phyloP scores from a whole-genome alignment of 2,888 invertebrate species.

The Pelosia muscerda region DNA sequence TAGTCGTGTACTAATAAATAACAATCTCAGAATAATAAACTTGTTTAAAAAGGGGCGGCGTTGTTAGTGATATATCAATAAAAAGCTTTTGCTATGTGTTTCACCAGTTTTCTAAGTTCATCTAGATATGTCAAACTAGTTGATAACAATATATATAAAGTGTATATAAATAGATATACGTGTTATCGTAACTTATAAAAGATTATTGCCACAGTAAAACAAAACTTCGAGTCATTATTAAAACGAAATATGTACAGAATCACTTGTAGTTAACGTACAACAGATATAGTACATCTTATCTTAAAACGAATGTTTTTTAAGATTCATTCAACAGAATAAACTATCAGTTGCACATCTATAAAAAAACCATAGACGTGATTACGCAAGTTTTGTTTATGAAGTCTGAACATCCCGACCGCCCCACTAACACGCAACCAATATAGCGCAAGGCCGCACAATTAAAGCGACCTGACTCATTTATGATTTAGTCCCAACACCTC shows the following conservation, averaged over 20 bases:
- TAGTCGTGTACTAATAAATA: neutral
- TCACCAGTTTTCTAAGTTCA: slow-evolving; percentile 1
- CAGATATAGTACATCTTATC: neutral
- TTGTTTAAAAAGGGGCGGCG: neutral
- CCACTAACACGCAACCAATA: slow-evolving; percentile 81
- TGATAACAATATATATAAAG: neutral
- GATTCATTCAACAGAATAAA: neutral
- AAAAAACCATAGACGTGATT: slow-evolving; percentile 58
- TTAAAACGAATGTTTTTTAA: neutral
- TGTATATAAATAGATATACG: neutral
- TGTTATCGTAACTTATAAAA: neutral
- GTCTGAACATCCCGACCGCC: slow-evolving; percentile 68
- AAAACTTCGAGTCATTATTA: neutral
- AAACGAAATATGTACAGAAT: neutral
- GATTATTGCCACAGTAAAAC: neutral
- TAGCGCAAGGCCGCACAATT: slow-evolving; percentile 83
- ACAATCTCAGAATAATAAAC: slow-evolving; percentile 4
- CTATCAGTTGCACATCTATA: slow-evolving; percentile 5
- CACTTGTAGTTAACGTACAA: neutral
- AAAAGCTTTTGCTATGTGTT: slow-evolving; percentile 2
- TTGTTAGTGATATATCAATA: neutral
- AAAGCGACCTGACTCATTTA: slow-evolving; percentile 76
- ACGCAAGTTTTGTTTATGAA: slow-evolving; percentile 80
- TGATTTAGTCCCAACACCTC: slow-evolving; percentile 55
- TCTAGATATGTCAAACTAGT: slow-evolving; percentile 1